A percentile compares a stretch with the other conserved stretches of the same genome.
Conservation (phyloP, 2,797 vertebrate genomes). For the Nothura maculosa region DNA sequence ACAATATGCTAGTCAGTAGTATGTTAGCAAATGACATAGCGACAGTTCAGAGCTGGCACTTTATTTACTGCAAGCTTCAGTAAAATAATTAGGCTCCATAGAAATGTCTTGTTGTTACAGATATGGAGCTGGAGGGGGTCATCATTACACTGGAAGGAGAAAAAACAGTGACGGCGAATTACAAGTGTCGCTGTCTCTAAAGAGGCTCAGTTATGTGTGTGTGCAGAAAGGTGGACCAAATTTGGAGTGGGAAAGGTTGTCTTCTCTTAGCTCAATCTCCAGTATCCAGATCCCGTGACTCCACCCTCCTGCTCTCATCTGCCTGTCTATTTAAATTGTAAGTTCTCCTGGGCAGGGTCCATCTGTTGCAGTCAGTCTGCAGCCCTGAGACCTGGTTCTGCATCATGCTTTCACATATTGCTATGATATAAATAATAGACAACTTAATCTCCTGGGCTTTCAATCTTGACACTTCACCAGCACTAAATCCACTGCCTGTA, state of each 20-base stretch:
- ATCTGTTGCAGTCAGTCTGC: neutral
- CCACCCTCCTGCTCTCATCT: neutral
- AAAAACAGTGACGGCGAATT: neutral
- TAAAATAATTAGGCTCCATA: neutral
- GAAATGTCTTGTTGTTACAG: neutral
- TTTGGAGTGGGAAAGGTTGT: neutral
- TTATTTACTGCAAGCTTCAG: neutral
- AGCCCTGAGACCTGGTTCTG: neutral
- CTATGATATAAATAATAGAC: neutral
- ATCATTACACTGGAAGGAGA: neutral
- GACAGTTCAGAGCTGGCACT: neutral
- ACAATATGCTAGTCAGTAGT: constrained; percentile 27
- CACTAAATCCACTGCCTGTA: neutral
- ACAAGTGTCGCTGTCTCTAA: neutral
- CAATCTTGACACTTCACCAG: neutral
- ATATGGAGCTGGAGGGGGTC: neutral
- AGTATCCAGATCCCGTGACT: neutral
- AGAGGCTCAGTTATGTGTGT: neutral
- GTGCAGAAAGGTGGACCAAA: neutral
- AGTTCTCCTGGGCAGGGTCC: neutral
- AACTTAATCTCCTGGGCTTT: neutral
- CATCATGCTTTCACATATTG: neutral
- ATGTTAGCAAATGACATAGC: neutral
- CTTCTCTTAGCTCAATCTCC: neutral
- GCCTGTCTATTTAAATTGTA: neutral